Evolutionary conservation across 2,888 invertebrate genomes (phyloP), one percentile per base, ranked within the genome.

Genomic region (Junonia oenone): DNA sequence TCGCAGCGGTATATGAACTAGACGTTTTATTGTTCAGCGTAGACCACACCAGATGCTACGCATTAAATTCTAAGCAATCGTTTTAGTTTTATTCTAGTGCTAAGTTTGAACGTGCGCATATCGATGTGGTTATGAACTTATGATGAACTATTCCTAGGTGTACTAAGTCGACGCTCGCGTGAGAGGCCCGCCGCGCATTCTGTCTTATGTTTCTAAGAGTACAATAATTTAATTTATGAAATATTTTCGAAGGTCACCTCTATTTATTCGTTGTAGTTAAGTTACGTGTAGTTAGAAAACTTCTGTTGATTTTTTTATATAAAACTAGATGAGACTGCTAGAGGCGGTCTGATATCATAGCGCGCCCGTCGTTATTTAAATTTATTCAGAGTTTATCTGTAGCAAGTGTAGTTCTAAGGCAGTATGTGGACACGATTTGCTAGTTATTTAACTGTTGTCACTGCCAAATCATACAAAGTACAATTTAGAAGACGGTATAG

Each of bases 91-190:
- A 76, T 72, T 74, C 66, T 86, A 86, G 83, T 77, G 63, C 77
- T 85, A 85, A 83, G 81, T 82, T 84, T 73, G 62, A 84, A 81
- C 74, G 71, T 81, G 76, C 78, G 83, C 85, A 89, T 87, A 89
- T 88, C 88, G 71, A 78, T 71, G 75, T 81, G 83, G 78, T 87
- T 82, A 83, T 84, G 72, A 72, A 83, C 78, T 87, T 82, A 83
- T 84, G 72, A 72, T 71, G 71, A 71, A 75, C 78, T 75, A 81
- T 83, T 84, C 81, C 80, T 89, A 89, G 81, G 63, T 78, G 58
- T 73, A 72, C 67, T 74, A 68, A 76, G 78, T 83, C 77, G 76
- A 76, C 75, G 71, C 64, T 63, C 64, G 68, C 64, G 56, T 58
- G 52, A 53, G 51, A 57, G 50, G 61, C 65, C 64, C 66, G 78